Conservation (phyloP, 2,113 vertebrate genomes). For the Paramormyrops kingsleyae region DNA sequence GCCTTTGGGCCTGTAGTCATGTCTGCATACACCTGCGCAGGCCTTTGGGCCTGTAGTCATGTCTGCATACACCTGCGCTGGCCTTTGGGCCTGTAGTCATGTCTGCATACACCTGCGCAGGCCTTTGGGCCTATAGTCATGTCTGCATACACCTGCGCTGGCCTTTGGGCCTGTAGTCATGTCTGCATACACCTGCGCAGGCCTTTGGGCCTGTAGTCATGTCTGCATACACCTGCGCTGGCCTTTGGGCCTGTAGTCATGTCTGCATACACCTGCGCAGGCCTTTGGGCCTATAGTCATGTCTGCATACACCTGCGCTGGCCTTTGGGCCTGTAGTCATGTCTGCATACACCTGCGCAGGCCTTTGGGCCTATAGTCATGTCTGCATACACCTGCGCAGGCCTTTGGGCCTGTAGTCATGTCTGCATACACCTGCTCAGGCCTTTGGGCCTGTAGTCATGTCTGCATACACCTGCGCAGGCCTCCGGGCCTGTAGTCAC, state of each 20-base stretch:
- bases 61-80: neutral
- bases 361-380: neutral
- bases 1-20: no score
- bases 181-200: no score
- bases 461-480: neutral
- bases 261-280: no score
- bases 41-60: neutral
- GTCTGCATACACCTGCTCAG: neutral
- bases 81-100: neutral
- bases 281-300: neutral
- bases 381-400: neutral
- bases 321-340: neutral
- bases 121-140: neutral
- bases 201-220: neutral
- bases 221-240: neutral
- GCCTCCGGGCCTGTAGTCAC: neutral
- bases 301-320: neutral
- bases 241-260: neutral
- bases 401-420: neutral
- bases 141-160: neutral
- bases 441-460: neutral
- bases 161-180: neutral
- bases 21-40: no score
- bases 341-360: neutral
- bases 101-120: no score